These are phyloP conservation scores for Bombus cullumanus DNA, from an alignment of 1,140 invertebrate genomes.

Conservation along the genomic window DNA sequence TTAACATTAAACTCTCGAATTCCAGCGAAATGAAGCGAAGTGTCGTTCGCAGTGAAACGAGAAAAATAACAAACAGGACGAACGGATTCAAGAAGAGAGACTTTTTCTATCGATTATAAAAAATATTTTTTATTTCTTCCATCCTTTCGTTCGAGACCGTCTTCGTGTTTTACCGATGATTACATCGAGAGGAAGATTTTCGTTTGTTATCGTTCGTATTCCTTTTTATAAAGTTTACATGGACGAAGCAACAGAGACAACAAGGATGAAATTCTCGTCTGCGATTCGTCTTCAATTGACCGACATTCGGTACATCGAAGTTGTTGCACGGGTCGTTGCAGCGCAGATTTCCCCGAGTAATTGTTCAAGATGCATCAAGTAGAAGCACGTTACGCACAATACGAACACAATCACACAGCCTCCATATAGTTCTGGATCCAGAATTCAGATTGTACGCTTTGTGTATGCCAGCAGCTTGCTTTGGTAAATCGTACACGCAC, in stretches of 20 bases:
- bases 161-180: not conserved
- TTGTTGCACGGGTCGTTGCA: slow-evolving; percentile 15
- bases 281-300: slow-evolving; percentile 9
- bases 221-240: no score
- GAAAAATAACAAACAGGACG: no score
- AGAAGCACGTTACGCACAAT: not conserved
- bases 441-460: not conserved
- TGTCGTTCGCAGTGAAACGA: no score
- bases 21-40: no score
- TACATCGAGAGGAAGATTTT: no score
- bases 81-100: no score
- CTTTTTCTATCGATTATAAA: no score
- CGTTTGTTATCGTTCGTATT: not conserved
- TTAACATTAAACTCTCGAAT: no score
- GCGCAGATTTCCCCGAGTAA: slow-evolving; percentile 17
- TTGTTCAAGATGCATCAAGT: slow-evolving; percentile 35
- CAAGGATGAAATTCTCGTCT: not conserved
- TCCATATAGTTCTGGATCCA: not conserved
- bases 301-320: not conserved
- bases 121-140: no score
- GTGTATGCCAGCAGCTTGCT: not conserved
- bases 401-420: not conserved
- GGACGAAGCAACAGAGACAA: not conserved
- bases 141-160: not conserved
- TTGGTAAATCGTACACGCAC: not conserved